Evolutionary conservation across 2,113 vertebrate species (phyloP).

Genomic region (Zosterops japonicus): DNA sequence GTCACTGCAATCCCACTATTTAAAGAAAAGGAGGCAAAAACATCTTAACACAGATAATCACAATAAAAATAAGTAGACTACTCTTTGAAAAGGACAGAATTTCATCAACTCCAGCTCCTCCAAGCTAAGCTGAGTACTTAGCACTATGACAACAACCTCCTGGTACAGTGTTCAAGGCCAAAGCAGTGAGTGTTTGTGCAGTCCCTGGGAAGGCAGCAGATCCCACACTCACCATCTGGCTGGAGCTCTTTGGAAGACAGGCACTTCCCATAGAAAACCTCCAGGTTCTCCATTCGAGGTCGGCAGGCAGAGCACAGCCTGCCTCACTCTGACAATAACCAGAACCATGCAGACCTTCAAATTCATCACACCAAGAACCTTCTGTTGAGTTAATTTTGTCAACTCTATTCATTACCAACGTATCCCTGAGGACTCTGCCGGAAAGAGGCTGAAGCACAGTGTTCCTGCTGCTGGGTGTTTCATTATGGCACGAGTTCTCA

Average conservation of each 20-base stretch:
- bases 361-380: background rate
- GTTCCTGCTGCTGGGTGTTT: background rate
- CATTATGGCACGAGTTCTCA: background rate
- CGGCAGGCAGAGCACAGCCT: background rate
- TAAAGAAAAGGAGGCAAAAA: background rate
- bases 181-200: rapidly evolving
- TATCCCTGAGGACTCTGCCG: background rate
- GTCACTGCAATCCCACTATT: background rate
- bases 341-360: background rate
- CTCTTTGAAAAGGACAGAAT: background rate
- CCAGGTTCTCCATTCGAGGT: background rate
- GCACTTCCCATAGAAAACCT: background rate
- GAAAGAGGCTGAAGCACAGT: background rate
- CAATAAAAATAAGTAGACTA: background rate
- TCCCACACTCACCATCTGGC: background rate
- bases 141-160: background rate
- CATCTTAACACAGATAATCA: background rate
- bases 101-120: background rate
- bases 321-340: background rate
- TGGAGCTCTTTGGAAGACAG: background rate
- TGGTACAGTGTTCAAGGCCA: background rate
- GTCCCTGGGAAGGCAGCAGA: background rate
- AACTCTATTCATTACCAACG: background rate
- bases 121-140: background rate
- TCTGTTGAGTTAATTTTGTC: background rate